These are phyloP conservation scores for Percopsis omiscomaycus DNA, from an alignment of 2,797 vertebrate species.

Conservation along the genomic window DNA sequence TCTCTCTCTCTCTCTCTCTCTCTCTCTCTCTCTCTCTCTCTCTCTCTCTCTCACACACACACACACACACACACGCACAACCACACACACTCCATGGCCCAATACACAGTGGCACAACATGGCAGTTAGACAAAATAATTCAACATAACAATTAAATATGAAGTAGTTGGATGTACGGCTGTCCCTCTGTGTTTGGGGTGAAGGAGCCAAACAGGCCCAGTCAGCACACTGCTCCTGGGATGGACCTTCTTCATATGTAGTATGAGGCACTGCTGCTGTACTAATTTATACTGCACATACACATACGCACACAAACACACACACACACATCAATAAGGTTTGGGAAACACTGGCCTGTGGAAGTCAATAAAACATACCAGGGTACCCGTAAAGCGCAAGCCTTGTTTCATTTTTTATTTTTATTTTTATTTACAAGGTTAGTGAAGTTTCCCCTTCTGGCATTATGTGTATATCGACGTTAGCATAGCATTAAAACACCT, in stretches of 20 bases:
- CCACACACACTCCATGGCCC: slow-evolving; percentile 51
- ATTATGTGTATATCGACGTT: too few species aligned
- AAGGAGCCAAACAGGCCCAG: slow-evolving; percentile 43
- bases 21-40: too few species aligned
- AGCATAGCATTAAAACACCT: too few species aligned
- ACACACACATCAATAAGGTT: neutral
- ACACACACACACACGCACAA: slow-evolving; percentile 22
- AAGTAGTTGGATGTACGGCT: slow-evolving; percentile 49
- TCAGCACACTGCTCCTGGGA: slow-evolving; percentile 26
- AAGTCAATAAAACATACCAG: too few species aligned
- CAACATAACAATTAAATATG: slow-evolving; percentile 77
- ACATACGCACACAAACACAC: neutral
- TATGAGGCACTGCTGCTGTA: too few species aligned
- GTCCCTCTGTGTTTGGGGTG: slow-evolving; percentile 41
- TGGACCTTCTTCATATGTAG: too few species aligned
- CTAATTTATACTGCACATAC: neutral
- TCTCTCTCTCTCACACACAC: slow-evolving; percentile 14
- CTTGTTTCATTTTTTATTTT: too few species aligned
- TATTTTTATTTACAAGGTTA: too few species aligned
- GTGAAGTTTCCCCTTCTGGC: too few species aligned
- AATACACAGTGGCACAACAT: slow-evolving; percentile 73
- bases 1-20: too few species aligned
- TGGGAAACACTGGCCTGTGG: too few species aligned
- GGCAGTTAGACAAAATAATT: slow-evolving; percentile 76
- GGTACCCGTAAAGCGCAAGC: too few species aligned